phyloP scores from a whole-genome alignment of 2,113 vertebrate genomes.

The Stigmatopora argus region DNA sequence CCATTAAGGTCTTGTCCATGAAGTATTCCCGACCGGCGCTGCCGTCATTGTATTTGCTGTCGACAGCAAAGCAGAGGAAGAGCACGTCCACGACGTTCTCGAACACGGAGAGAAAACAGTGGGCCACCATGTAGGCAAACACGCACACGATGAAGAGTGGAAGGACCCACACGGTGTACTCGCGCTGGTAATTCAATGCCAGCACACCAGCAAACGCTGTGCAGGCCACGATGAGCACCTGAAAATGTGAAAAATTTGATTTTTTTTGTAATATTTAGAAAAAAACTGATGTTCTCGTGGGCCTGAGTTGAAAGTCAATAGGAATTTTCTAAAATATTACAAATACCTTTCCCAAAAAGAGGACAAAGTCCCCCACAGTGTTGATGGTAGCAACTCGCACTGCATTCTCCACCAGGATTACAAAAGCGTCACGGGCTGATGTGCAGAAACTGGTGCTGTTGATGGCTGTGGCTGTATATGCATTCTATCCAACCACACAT shows the following conservation, averaged over 20 bases:
- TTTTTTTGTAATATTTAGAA: too few relatives aligned
- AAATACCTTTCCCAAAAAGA: slow-evolving; percentile 93
- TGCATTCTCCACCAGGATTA: slow-evolving; percentile 92
- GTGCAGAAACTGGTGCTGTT: slow-evolving; percentile 98
- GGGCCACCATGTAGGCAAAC: slow-evolving; percentile 95
- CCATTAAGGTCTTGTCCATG: slow-evolving; percentile 98
- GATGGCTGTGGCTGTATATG: slow-evolving; percentile 95
- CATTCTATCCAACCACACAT: slow-evolving; percentile 72
- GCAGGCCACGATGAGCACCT: slow-evolving; percentile 89
- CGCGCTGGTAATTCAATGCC: slow-evolving; percentile 91
- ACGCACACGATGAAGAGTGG: slow-evolving; percentile 92
- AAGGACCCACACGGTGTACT: slow-evolving; percentile 95
- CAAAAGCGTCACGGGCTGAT: slow-evolving; percentile 89
- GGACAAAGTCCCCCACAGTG: slow-evolving; percentile 93
- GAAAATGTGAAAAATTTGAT: not conserved
- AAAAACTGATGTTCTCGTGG: too few relatives aligned
- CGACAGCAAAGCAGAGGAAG: slow-evolving; percentile 97
- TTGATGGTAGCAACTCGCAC: slow-evolving; percentile 92
- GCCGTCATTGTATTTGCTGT: slow-evolving; percentile 93
- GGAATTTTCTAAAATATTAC: not conserved
- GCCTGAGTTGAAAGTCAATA: too few relatives aligned
- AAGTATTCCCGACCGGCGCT: slow-evolving; percentile 89
- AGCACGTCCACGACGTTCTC: slow-evolving; percentile 97
- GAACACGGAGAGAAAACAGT: slow-evolving; percentile 97
- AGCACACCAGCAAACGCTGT: slow-evolving; percentile 87